Evolutionary conservation across 2,797 vertebrate species (phyloP).

Genomic region (Protosalanx chinensis): DNA sequence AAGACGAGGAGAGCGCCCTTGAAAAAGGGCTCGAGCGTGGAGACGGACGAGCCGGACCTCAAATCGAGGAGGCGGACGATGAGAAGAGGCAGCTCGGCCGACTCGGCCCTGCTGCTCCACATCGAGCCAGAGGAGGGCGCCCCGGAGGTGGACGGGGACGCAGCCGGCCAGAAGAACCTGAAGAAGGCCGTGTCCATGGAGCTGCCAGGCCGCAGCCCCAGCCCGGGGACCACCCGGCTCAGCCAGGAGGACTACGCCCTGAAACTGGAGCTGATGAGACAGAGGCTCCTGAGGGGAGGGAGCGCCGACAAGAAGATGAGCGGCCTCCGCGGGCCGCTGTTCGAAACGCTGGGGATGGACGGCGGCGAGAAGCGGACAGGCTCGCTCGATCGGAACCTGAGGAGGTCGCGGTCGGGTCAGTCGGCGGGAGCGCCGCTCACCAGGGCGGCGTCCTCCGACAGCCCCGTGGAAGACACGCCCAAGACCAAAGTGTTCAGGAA

Average conservation of each 20-base stretch:
- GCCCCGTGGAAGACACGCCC: constrained; percentile 64
- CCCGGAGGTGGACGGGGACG: constrained; percentile 42
- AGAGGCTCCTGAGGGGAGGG: constrained; percentile 82
- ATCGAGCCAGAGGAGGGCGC: constrained; percentile 61
- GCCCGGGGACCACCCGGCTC: constrained; percentile 78
- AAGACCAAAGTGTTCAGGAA: constrained; percentile 82
- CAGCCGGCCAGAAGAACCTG: constrained; percentile 66
- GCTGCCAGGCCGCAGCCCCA: constrained; percentile 74
- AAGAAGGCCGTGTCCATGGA: constrained; percentile 84
- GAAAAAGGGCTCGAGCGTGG: constrained; percentile 78
- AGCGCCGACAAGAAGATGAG: constrained; percentile 85
- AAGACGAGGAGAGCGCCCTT: constrained; percentile 61
- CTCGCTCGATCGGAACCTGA: constrained; percentile 68
- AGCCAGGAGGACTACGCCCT: constrained; percentile 87
- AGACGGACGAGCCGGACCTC: constrained; percentile 63
- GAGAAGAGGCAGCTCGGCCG: constrained; percentile 89
- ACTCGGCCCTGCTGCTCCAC: constrained; percentile 85
- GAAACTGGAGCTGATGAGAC: constrained; percentile 90
- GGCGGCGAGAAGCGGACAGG: constrained; percentile 72
- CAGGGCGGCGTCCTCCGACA: constrained; percentile 83
- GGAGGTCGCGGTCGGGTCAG: constrained; percentile 62
- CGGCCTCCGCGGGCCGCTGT: constrained; percentile 87
- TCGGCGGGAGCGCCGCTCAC: constrained; percentile 54
- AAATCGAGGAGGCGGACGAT: constrained; percentile 75
- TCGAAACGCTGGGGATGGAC: constrained; percentile 85